Evolutionary conservation across 2,113 vertebrate species (phyloP).

Genomic region (Platanista minor): DNA sequence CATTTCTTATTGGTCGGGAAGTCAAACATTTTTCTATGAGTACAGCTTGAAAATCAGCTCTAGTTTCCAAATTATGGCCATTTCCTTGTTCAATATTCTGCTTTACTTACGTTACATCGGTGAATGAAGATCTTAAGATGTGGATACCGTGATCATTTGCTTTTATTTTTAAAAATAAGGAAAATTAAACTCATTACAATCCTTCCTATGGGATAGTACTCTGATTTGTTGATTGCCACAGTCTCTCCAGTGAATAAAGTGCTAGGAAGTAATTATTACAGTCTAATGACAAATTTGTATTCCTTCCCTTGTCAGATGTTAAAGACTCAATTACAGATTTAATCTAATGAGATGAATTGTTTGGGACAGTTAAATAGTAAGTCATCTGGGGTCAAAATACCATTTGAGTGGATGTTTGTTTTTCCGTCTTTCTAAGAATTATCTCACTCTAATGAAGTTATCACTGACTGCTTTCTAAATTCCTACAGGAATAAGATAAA

Average conservation of each 20-base stretch:
- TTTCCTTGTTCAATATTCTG: not conserved
- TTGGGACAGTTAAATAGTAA: not conserved
- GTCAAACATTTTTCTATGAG: not conserved
- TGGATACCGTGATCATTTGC: not conserved
- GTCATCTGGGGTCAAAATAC: not conserved
- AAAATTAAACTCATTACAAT: constrained; percentile 36
- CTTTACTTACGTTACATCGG: not conserved
- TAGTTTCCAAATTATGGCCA: not conserved
- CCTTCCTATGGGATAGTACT: not conserved
- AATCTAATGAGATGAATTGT: not conserved
- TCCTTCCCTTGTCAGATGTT: not conserved
- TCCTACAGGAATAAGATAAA: not conserved
- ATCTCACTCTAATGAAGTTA: not conserved
- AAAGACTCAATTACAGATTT: constrained; percentile 21
- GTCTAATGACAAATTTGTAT: constrained; percentile 18
- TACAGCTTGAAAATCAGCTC: not conserved
- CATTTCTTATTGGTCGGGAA: not conserved
- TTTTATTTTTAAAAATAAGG: not conserved
- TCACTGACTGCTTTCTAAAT: constrained; percentile 25
- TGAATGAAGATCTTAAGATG: not conserved
- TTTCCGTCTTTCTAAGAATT: not conserved
- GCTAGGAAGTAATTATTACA: constrained; percentile 38
- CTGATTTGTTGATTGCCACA: not conserved
- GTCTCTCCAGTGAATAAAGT: constrained; percentile 26
- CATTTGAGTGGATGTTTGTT: not conserved